Conservation (phyloP, 1,140 invertebrate genomes). For the Patella vulgata region DNA sequence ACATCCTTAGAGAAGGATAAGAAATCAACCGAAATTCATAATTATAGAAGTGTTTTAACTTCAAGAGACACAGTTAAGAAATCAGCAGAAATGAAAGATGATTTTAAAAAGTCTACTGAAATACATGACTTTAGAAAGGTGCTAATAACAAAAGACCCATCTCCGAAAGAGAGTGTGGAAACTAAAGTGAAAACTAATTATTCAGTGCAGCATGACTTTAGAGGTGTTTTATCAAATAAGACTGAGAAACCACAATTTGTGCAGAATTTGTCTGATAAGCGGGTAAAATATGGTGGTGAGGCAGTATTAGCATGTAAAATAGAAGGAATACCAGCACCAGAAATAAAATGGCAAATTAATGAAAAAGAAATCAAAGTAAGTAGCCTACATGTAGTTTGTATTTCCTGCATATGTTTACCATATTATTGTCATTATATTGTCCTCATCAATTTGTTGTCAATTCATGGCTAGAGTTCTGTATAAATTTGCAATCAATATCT, state of each 20-base stretch:
- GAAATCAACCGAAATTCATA: too few relatives aligned
- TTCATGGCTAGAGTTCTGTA: too few relatives aligned
- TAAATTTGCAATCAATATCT: too few relatives aligned
- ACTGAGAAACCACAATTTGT: conserved; percentile 32
- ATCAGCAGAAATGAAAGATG: neutral
- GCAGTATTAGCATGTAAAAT: conserved; percentile 65
- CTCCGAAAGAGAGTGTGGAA: conserved; percentile 5
- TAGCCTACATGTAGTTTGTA: neutral
- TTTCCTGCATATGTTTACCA: neutral
- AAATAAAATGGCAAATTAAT: conserved; percentile 54
- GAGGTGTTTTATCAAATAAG: too few relatives aligned
- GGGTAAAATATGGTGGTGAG: conserved; percentile 59
- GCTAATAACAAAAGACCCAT: conserved; percentile 8
- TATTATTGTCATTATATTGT: too few relatives aligned
- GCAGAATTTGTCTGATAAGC: conserved; percentile 53
- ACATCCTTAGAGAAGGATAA: neutral
- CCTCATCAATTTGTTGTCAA: too few relatives aligned
- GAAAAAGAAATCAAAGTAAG: conserved; percentile 52
- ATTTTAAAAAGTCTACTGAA: too few relatives aligned
- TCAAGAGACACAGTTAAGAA: neutral
- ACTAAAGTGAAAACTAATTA: conserved; percentile 5
- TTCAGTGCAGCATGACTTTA: neutral
- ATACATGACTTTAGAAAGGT: conserved; percentile 16
- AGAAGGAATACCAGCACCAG: conserved; percentile 49
- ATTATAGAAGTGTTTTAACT: too few relatives aligned